phyloP scores from a whole-genome alignment of 1,140 invertebrate genomes.

The Lasioglossum baleicum region DNA sequence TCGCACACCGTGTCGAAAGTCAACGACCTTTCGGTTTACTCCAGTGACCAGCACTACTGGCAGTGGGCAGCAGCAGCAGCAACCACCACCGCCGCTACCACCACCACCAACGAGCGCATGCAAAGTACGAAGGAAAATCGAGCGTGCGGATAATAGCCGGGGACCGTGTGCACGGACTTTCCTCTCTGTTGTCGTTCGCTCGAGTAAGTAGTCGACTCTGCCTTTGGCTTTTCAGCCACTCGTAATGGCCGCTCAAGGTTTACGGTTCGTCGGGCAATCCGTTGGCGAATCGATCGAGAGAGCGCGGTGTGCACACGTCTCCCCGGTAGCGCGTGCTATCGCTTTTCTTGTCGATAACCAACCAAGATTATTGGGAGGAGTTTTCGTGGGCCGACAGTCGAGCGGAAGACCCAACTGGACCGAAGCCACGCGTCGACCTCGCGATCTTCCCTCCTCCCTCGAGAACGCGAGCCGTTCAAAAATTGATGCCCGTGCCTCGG shows the following conservation, averaged over 20 bases:
- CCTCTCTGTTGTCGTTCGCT: slow-evolving; percentile 37
- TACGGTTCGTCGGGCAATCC: slow-evolving; percentile 54
- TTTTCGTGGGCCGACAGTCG: too few species aligned
- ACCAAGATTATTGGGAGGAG: slow-evolving; percentile 13
- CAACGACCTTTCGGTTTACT: slow-evolving; percentile 58
- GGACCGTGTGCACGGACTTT: slow-evolving; percentile 16
- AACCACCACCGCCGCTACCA: too few species aligned
- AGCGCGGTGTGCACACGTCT: slow-evolving; percentile 3
- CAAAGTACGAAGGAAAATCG: slow-evolving; percentile 44
- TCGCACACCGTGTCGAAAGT: slow-evolving; percentile 31
- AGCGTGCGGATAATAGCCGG: slow-evolving; percentile 33
- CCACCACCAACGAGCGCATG: neutral
- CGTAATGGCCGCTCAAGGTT: slow-evolving; percentile 33
- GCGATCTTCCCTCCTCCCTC: too few species aligned
- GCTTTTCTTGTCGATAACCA: slow-evolving; percentile 51
- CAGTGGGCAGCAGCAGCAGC: too few species aligned
- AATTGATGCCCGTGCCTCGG: too few species aligned
- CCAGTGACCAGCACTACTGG: slow-evolving; percentile 50
- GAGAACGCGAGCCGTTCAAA: too few species aligned
- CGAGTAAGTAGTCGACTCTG: slow-evolving; percentile 31
- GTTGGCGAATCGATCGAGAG: slow-evolving; percentile 48
- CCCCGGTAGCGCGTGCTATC: slow-evolving; percentile 41
- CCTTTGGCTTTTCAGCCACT: slow-evolving; percentile 32
- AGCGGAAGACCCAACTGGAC: too few species aligned
- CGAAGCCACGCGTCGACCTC: too few species aligned